These are phyloP conservation scores for Bombus difficillimus DNA, from an alignment of 1,140 invertebrate genomes.

Conservation along the genomic window DNA sequence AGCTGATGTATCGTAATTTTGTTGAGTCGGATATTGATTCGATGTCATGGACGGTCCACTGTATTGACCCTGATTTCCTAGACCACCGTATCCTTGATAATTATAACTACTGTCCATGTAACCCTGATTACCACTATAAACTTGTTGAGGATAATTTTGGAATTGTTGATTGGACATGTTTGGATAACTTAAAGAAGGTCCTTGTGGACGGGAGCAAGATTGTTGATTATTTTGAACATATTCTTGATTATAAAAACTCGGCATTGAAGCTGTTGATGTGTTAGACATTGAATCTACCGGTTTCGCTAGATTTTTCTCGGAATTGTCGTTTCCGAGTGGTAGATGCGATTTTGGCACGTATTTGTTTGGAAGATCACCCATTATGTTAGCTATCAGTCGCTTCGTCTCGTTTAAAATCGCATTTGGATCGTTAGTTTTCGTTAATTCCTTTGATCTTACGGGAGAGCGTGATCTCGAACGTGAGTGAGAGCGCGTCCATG, in stretches of 20 bases:
- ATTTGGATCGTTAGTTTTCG: slow-evolving; percentile 79
- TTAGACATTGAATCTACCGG: slow-evolving; percentile 39
- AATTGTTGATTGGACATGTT: slow-evolving; percentile 62
- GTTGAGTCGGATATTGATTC: slow-evolving; percentile 68
- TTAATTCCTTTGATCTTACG: slow-evolving; percentile 68
- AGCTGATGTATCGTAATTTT: slow-evolving; percentile 66
- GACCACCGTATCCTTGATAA: slow-evolving; percentile 69
- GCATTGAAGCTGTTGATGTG: slow-evolving; percentile 23
- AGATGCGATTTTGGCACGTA: slow-evolving; percentile 74
- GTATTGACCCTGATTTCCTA: slow-evolving; percentile 66
- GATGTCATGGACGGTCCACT: slow-evolving; percentile 50
- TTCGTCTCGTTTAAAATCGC: slow-evolving; percentile 84
- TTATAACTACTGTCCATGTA: slow-evolving; percentile 77
- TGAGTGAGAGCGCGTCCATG: slow-evolving; percentile 78
- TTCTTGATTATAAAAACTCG: slow-evolving; percentile 59
- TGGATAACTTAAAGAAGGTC: slow-evolving; percentile 61
- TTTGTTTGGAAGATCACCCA: slow-evolving; percentile 84
- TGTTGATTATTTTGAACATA: slow-evolving; percentile 54
- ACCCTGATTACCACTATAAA: slow-evolving; percentile 67
- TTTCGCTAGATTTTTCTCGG: slow-evolving; percentile 16
- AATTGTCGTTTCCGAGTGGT: slow-evolving; percentile 34
- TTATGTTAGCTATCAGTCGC: slow-evolving; percentile 85
- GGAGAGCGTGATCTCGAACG: slow-evolving; percentile 69
- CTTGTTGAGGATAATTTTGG: slow-evolving; percentile 60
- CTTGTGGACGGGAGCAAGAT: slow-evolving; percentile 51